A percentile compares a stretch with the other conserved stretches of the same genome.
These are phyloP conservation scores for Mythimna impura DNA, from an alignment of 2,888 invertebrate genomes.

Conservation along the genomic window DNA sequence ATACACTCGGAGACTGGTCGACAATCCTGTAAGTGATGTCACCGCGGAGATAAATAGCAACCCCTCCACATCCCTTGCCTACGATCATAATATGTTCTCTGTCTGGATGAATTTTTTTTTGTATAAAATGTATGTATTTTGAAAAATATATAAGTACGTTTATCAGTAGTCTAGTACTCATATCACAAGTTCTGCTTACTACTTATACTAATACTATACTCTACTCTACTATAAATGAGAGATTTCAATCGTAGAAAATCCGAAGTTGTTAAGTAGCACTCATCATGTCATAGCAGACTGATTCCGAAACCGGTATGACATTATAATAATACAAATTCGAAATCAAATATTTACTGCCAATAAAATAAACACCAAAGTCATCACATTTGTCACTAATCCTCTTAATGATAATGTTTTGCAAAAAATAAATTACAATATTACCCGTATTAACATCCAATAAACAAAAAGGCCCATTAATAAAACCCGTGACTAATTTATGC, in stretches of 20 bases:
- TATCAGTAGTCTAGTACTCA: too few species aligned
- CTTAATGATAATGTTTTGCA: slow-evolving; percentile 36
- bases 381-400: slow-evolving; percentile 37
- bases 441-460: slow-evolving; percentile 55
- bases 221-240: too few species aligned
- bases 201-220: too few species aligned
- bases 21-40: too few species aligned
- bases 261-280: neutral
- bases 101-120: too few species aligned
- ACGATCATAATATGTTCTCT: too few species aligned
- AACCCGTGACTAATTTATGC: slow-evolving; percentile 75
- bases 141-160: too few species aligned
- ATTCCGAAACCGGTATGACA: neutral
- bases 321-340: slow-evolving; percentile 2
- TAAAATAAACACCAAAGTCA: slow-evolving; percentile 42
- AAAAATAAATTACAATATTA: slow-evolving; percentile 35
- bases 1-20: too few species aligned
- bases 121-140: too few species aligned
- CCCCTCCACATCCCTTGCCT: too few species aligned
- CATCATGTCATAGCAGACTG: neutral
- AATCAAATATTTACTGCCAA: slow-evolving; percentile 11
- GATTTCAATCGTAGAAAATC: neutral
- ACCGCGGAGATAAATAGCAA: too few species aligned
- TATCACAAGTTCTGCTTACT: too few species aligned
- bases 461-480: slow-evolving; percentile 70